Conservation (phyloP, 2,888 invertebrate species). For the Drosophila acutilabella region DNA sequence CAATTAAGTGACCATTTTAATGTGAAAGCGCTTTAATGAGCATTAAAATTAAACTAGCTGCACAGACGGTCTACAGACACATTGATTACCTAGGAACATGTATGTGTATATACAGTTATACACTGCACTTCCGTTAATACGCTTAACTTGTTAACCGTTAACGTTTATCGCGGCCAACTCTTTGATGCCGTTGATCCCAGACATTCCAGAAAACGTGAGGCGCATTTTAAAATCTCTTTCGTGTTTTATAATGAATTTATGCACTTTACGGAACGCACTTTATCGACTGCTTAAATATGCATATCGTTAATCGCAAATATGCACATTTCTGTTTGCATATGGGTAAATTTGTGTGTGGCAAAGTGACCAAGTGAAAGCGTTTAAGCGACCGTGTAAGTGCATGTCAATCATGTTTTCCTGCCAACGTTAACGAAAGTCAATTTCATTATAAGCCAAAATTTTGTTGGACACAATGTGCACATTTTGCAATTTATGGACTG, state of each 20-base stretch:
- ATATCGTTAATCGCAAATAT: slow-evolving; percentile 3
- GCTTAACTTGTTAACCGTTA: slow-evolving; percentile 70
- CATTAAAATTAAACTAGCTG: slow-evolving; percentile 40
- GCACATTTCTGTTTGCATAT: slow-evolving; percentile 10
- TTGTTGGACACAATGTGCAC: neutral
- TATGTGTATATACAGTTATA: neutral
- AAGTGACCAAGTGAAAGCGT: slow-evolving; percentile 11
- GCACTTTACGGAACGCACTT: slow-evolving; percentile 9
- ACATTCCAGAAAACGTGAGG: slow-evolving; percentile 9
- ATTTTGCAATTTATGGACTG: neutral
- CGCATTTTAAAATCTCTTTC: too few species aligned
- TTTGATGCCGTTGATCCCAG: slow-evolving; percentile 24
- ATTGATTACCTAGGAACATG: slow-evolving; percentile 8
- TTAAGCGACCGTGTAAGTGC: slow-evolving; percentile 56
- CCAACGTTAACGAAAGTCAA: slow-evolving; percentile 55
- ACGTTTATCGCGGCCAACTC: slow-evolving; percentile 55
- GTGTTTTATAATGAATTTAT: neutral
- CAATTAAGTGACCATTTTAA: slow-evolving; percentile 62
- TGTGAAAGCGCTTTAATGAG: slow-evolving; percentile 58
- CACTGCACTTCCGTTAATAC: slow-evolving; percentile 17
- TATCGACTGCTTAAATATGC: neutral
- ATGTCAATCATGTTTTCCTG: slow-evolving; percentile 59
- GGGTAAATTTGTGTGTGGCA: slow-evolving; percentile 1
- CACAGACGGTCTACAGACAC: slow-evolving; percentile 4
- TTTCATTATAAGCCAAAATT: slow-evolving; percentile 51